Percentiles rank a stretch among this genome's conserved stretches.
phyloP scores from a whole-genome alignment of 2,113 vertebrate species.

The Albula glossodonta region DNA sequence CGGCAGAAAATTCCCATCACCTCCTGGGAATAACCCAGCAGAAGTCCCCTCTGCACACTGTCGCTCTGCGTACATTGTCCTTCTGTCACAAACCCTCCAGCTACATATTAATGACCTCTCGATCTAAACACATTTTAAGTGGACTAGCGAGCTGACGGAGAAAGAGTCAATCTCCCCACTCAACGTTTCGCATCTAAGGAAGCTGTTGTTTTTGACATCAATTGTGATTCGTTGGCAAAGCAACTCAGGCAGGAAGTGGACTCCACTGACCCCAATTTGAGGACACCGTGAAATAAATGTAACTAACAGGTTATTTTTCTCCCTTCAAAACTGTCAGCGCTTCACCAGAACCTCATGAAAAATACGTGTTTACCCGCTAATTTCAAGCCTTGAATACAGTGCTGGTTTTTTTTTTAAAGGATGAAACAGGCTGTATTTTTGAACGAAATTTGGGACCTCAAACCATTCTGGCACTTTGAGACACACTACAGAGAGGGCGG shows the following conservation, averaged over 20 bases:
- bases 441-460: too few species aligned
- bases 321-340: background rate
- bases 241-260: background rate
- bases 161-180: constrained; percentile 58
- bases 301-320: too few species aligned
- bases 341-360: background rate
- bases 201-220: constrained; percentile 60
- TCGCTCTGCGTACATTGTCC: constrained; percentile 58
- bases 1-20: constrained; percentile 17
- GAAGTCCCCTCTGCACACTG: constrained; percentile 36
- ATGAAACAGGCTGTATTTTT: too few species aligned
- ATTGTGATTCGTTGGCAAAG: background rate
- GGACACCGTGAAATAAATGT: background rate
- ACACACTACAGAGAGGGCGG: too few species aligned
- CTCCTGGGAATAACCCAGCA: constrained; percentile 39
- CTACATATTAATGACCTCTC: constrained; percentile 24
- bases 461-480: too few species aligned
- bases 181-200: constrained; percentile 58
- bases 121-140: constrained; percentile 56
- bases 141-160: constrained; percentile 21
- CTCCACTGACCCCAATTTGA: background rate
- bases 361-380: background rate
- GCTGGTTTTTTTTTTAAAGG: background rate
- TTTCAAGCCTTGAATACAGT: background rate
- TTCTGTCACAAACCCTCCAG: constrained; percentile 50